A percentile compares a stretch with the other conserved stretches of the same genome.
These are phyloP conservation scores for Byasa hedistus DNA, from an alignment of 2,888 invertebrate species.

Conservation along the genomic window DNA sequence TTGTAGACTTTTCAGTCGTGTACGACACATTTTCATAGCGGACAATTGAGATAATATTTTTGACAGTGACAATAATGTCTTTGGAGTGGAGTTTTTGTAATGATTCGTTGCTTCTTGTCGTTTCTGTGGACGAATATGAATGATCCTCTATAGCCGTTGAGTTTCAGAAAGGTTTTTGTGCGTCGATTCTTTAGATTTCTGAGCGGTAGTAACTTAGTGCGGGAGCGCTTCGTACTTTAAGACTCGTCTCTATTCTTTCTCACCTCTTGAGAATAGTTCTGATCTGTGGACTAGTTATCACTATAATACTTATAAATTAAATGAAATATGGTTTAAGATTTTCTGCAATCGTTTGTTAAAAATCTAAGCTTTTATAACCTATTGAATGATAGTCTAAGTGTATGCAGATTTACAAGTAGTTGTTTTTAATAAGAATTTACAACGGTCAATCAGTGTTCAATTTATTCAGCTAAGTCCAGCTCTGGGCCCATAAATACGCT, in stretches of 20 bases:
- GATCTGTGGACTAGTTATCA: too few relatives aligned
- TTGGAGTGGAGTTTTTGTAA: constrained; percentile 42
- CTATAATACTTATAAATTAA: too few relatives aligned
- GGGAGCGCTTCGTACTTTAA: too few relatives aligned
- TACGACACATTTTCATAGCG: constrained; percentile 40
- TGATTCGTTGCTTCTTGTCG: constrained; percentile 29
- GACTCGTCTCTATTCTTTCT: too few relatives aligned
- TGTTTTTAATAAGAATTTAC: not conserved
- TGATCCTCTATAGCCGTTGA: not conserved
- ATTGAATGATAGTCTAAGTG: not conserved
- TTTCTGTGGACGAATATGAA: constrained; percentile 2
- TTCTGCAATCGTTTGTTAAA: too few relatives aligned
- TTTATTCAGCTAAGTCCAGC: constrained; percentile 27
- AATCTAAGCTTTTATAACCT: too few relatives aligned
- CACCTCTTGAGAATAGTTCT: too few relatives aligned
- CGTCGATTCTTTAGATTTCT: too few relatives aligned
- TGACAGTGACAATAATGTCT: constrained; percentile 34
- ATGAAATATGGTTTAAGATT: too few relatives aligned
- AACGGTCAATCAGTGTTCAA: constrained; percentile 10
- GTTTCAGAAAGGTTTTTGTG: not conserved
- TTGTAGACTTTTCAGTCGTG: constrained; percentile 58
- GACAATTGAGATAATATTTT: constrained; percentile 51
- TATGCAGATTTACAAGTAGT: too few relatives aligned
- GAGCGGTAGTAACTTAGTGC: too few relatives aligned
- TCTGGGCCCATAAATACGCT: constrained; percentile 31